Base-by-base conservation (phyloP, 2,888 invertebrate species). In the Drosophila formosana region DNA sequence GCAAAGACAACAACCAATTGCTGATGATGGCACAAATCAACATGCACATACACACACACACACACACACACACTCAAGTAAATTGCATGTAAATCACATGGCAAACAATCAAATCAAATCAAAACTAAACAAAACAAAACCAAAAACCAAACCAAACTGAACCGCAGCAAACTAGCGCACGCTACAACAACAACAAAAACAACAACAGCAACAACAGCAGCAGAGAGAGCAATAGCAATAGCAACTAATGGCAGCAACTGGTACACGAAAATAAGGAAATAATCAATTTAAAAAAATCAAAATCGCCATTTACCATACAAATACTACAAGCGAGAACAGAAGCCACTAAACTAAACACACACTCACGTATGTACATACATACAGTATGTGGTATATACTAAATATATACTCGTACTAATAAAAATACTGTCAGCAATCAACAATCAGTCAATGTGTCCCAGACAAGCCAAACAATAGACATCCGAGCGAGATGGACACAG, bases 271-370 rank as follows among this genome's bases (percentile, higher is more conserved):
- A 92, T 91, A 91, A 91, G 92, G 91, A 91, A 91, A 91, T 91
- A 91, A 91, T 91, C 92, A 91, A 92, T 91, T 91, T 91, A 91
- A 90, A 92, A 91, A 91, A 91, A 91, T 91, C 91, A 91, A 91
- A 91, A 90, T 90, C 90, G 80, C 87, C 83, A 89, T 91, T 89
- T 90, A 82, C 86, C 68, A 69, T 67, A 72, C 62, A 65, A 55
- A 56, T 51, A 32, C 11, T 50, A 34, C 46, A 26, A 41, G 18
- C 30, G 43, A 45, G 4, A 37, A 32, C 34, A 37, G 28, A 8
- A 39, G 47, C 37, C 11, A 58, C 58, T 58, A 57, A 39, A 47
- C 47, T 53, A 53, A 23, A 11, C 28, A 55, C 18, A 18, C 18
- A 18, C 18, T 1, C 18, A 18, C 18, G 18, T 53, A 53, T 47